Percentiles rank a stretch among this genome's conserved stretches.
phyloP scores from a whole-genome alignment of 2,888 invertebrate species.

The Drosophila macrospina region DNA sequence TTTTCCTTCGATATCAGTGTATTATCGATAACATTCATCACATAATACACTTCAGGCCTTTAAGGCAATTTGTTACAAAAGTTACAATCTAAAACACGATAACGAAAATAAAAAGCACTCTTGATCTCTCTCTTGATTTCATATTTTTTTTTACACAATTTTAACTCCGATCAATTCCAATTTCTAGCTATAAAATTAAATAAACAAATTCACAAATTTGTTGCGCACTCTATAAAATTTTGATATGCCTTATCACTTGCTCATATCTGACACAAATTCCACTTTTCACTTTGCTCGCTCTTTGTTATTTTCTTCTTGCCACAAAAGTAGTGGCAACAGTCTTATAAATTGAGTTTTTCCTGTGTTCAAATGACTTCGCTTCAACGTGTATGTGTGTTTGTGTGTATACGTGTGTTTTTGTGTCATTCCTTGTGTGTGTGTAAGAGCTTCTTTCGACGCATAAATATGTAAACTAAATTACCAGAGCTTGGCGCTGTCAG shows the following conservation, averaged over 20 bases:
- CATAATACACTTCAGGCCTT: too few relatives aligned
- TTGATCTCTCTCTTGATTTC: too few relatives aligned
- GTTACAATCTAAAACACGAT: too few relatives aligned
- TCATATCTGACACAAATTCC: slow-evolving; percentile 27
- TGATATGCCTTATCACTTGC: slow-evolving; percentile 14
- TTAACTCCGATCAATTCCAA: not conserved
- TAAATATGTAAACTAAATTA: slow-evolving; percentile 61
- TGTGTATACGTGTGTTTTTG: slow-evolving; percentile 27
- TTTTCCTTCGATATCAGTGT: too few relatives aligned
- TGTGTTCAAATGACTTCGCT: slow-evolving; percentile 28
- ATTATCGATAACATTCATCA: too few relatives aligned
- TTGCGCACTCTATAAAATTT: slow-evolving; percentile 5
- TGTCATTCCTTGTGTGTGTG: not conserved
- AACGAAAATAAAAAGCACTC: too few relatives aligned
- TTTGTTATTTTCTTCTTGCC: not conserved
- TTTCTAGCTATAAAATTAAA: not conserved
- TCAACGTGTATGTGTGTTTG: not conserved
- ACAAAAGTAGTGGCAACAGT: slow-evolving; percentile 44
- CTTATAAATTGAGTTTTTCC: slow-evolving; percentile 56
- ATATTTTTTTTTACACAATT: not conserved
- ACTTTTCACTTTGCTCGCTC: slow-evolving; percentile 17
- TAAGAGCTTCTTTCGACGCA: slow-evolving; percentile 1
- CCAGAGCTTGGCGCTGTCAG: slow-evolving; percentile 31
- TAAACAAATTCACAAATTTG: slow-evolving; percentile 1
- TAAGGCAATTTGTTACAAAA: too few relatives aligned